Base-by-base conservation (phyloP, 2,113 vertebrate genomes). In the Pyrgilauda ruficollis region DNA sequence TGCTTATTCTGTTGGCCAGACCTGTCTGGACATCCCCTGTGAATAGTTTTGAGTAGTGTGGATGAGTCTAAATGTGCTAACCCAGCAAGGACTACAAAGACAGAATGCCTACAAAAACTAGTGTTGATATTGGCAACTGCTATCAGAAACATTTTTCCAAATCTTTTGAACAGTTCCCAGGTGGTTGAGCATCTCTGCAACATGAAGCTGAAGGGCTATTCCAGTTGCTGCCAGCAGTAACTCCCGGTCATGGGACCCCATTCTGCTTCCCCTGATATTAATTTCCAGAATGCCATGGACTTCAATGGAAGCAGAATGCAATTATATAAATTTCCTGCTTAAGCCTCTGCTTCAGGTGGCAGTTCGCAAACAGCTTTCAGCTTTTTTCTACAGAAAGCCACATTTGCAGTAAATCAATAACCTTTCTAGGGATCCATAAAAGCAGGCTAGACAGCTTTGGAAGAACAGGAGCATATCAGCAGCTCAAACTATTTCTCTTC, bases 351-450 rank as follows among this genome's bases (percentile, higher is more conserved):
- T 90, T 90, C 91, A 96, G 93, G 91, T 93, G 58, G 67, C 43
- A 89, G 74, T 69, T 74, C 93, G 80, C 78, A 93, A 91, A 83
- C 33, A 91, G 84, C 53, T 35, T 87, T 94, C 69, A 77, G 61
- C 47, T 90, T 89, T 94, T 37, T 53, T 47, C 59, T 56, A 47
- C 49, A 76, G 75, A 93, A 91, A 96, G 68, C 23, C 64, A 80
- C 67, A 13, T 73, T 89, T 0, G 0, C 41, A 82, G 49, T 78
- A 88, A 96, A 95, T 93, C 87, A 87, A 85, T 86, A 93, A 90
- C 72, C 67, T 90, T 95, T 77, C 93, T 20, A 91, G 84, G 81
- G 72, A 97, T 88, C 75, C 82, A 87, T 74, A 69, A 88, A 94
- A 76, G 70, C 33, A 73, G 75, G 88, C 55, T 50, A 91, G 87